Percentiles rank a stretch among this genome's conserved stretches.
phyloP scores from a whole-genome alignment of 2,797 vertebrate species.

The Cryptoprocta ferox region DNA sequence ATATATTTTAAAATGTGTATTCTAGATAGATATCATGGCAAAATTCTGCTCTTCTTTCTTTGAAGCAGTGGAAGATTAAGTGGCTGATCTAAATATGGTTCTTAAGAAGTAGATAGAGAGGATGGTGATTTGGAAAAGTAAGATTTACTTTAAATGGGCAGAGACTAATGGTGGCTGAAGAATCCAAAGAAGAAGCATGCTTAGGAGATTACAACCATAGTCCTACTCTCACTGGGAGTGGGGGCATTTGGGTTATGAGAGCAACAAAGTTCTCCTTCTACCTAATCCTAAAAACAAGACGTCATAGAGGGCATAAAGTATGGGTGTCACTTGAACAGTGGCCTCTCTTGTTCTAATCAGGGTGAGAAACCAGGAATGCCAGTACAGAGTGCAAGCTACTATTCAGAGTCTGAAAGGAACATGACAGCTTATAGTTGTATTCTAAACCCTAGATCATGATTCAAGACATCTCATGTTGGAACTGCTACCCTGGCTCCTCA shows the following conservation, averaged over 20 bases:
- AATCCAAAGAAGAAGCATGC: neutral
- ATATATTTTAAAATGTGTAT: neutral
- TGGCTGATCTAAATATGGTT: neutral
- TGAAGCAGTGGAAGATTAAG: neutral
- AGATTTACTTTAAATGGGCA: neutral
- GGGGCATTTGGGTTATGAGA: neutral
- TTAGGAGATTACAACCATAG: neutral
- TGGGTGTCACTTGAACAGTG: neutral
- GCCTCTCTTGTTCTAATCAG: neutral
- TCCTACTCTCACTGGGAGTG: neutral
- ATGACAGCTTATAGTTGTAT: neutral
- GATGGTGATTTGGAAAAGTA: neutral
- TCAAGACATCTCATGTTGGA: neutral
- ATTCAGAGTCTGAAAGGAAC: neutral
- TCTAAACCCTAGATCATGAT: neutral
- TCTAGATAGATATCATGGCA: neutral
- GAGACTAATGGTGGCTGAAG: neutral
- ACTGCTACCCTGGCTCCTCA: neutral
- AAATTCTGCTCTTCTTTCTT: neutral
- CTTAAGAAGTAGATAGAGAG: neutral
- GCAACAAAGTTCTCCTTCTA: neutral
- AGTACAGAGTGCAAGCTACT: neutral
- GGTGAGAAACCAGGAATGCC: neutral
- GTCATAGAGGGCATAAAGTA: neutral
- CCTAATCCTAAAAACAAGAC: neutral